A percentile compares a stretch with the other conserved stretches of the same genome.
phyloP scores from a whole-genome alignment of 2,797 vertebrate species.

The Orientallactaga sibirica region DNA sequence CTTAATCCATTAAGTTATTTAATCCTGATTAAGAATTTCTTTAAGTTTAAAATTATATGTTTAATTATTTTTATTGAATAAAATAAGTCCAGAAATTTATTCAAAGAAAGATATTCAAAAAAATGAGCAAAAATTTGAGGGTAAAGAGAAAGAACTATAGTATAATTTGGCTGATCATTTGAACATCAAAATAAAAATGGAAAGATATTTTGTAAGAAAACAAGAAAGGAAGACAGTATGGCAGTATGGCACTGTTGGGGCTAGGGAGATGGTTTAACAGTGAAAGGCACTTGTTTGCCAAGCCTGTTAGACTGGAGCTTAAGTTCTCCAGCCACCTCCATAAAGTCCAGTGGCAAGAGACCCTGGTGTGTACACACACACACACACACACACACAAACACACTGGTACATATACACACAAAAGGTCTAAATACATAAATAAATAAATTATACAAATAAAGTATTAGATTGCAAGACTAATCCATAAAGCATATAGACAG shows the following conservation, averaged over 20 bases:
- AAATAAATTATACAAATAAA: neutral
- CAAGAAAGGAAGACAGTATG: neutral
- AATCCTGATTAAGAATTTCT: neutral
- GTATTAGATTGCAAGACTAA: neutral
- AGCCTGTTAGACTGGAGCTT: too few relatives aligned
- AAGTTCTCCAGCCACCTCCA: too few relatives aligned
- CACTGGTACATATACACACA: too few relatives aligned
- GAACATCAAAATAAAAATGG: neutral
- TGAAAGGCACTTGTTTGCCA: too few relatives aligned
- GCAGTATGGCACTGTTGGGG: too few relatives aligned
- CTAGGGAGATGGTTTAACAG: too few relatives aligned
- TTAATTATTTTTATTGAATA: neutral
- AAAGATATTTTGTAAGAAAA: neutral
- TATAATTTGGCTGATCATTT: neutral
- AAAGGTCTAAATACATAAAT: too few relatives aligned
- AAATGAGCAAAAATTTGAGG: neutral
- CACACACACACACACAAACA: too few relatives aligned
- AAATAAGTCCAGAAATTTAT: neutral
- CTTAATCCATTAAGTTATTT: neutral
- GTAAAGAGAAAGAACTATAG: neutral
- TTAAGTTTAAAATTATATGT: neutral
- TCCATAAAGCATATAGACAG: too few relatives aligned
- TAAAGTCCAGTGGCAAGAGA: too few relatives aligned
- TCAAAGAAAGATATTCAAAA: neutral
- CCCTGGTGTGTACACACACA: too few relatives aligned